Evolutionary conservation across 2,888 invertebrate species (phyloP).

Genomic region (Arenicola marina): DNA sequence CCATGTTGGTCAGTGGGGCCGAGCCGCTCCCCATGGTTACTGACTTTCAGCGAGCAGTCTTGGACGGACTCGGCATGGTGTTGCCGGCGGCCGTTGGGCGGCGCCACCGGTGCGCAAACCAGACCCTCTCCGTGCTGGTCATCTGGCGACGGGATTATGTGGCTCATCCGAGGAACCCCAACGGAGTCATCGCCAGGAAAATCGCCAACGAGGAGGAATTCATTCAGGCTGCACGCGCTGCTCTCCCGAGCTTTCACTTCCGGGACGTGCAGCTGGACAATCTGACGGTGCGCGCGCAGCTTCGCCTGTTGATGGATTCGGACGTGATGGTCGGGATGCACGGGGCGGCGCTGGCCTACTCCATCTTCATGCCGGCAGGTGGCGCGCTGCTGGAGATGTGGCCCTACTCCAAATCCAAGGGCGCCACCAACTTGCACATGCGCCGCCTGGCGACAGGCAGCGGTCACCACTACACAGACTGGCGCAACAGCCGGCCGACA

Average conservation of each 20-base stretch:
- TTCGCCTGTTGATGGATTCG: slow-evolving; percentile 42
- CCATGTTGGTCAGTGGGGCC: too few relatives aligned
- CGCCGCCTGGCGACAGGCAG: too few relatives aligned
- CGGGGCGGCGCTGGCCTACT: slow-evolving; percentile 56
- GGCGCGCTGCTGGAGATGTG: slow-evolving; percentile 52
- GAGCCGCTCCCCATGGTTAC: too few relatives aligned
- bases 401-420: too few relatives aligned
- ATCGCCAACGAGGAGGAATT: slow-evolving; percentile 55
- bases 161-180: slow-evolving; percentile 57
- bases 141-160: slow-evolving; percentile 57
- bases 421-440: too few relatives aligned
- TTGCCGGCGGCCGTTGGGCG: too few relatives aligned
- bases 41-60: too few relatives aligned
- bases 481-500: too few relatives aligned
- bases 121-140: slow-evolving; percentile 42
- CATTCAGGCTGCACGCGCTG: slow-evolving; percentile 31
- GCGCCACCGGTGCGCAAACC: too few relatives aligned
- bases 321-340: slow-evolving; percentile 60
- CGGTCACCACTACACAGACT: too few relatives aligned
- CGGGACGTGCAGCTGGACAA: slow-evolving; percentile 48
- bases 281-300: slow-evolving; percentile 46
- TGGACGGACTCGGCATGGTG: too few relatives aligned
- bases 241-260: slow-evolving; percentile 33
- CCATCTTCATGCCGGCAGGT: slow-evolving; percentile 51
- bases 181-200: slow-evolving; percentile 50